Percentiles rank a stretch among this genome's conserved stretches.
Conservation (phyloP, 1,140 invertebrate species). For the Elymnias hypermnestra region DNA sequence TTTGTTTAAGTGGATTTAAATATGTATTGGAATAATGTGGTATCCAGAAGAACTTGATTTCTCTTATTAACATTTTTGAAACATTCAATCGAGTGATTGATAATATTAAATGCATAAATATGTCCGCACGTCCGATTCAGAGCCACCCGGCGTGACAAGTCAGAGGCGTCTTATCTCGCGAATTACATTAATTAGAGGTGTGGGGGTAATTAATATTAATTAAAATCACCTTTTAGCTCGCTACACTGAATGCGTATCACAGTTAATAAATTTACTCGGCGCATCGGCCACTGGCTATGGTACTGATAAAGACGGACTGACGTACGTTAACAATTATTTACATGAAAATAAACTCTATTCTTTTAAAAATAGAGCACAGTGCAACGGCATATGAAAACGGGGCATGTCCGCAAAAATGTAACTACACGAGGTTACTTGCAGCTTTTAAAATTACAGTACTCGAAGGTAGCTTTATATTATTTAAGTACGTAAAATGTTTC, state of each 20-base stretch:
- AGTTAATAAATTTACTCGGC: slow-evolving; percentile 70
- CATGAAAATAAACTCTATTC: slow-evolving; percentile 28
- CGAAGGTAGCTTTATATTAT: no score
- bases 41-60: no score
- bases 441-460: slow-evolving; percentile 9
- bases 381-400: not conserved
- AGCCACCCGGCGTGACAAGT: slow-evolving; percentile 30
- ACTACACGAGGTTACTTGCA: slow-evolving; percentile 15
- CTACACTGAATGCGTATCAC: slow-evolving; percentile 71
- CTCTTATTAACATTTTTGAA: no score
- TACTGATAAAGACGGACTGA: slow-evolving; percentile 56
- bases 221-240: slow-evolving; percentile 70
- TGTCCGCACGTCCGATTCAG: slow-evolving; percentile 15
- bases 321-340: slow-evolving; percentile 21
- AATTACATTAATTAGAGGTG: slow-evolving; percentile 73
- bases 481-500: no score
- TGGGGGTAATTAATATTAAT: slow-evolving; percentile 73
- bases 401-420: slow-evolving; percentile 9
- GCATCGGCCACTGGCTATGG: slow-evolving; percentile 49
- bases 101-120: slow-evolving; percentile 17
- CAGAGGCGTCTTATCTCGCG: slow-evolving; percentile 52
- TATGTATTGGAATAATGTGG: no score
- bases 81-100: slow-evolving; percentile 5
- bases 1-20: no score
- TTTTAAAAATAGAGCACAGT: slow-evolving; percentile 2